Evolutionary conservation across 2,888 invertebrate genomes (phyloP).

Genomic region (Catocala fraxini): DNA sequence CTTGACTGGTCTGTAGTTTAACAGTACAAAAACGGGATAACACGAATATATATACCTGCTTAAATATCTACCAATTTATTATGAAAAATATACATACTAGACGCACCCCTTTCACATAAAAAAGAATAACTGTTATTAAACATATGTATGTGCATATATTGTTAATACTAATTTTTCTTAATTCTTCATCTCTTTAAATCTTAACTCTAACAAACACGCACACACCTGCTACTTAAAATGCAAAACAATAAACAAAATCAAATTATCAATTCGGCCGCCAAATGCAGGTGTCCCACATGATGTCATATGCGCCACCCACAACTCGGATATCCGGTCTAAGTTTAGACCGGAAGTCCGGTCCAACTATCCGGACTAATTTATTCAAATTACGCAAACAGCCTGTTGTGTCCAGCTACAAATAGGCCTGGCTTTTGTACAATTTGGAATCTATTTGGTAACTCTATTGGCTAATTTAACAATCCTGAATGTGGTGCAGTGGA

Average conservation of each 20-base stretch:
- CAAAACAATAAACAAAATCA: background rate
- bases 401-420: conserved; percentile 31
- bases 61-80: no score
- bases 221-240: no score
- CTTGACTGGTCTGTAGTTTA: no score
- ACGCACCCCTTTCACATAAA: no score
- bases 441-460: conserved; percentile 27
- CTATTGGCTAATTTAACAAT: background rate
- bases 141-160: no score
- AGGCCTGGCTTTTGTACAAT: conserved; percentile 36
- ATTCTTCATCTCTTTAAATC: no score
- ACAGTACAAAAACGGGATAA: no score
- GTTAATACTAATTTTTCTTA: no score
- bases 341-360: conserved; percentile 40
- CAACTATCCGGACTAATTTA: conserved; percentile 44
- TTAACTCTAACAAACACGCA: no score
- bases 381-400: conserved; percentile 40
- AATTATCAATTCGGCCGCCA: background rate
- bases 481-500: background rate
- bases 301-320: conserved; percentile 30
- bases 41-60: no score
- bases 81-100: no score
- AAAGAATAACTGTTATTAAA: no score
- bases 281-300: conserved; percentile 11
- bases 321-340: conserved; percentile 32